Percentiles rank a stretch among this genome's conserved stretches.
Conservation (phyloP, 2,113 vertebrate genomes). For the Esox niger region DNA sequence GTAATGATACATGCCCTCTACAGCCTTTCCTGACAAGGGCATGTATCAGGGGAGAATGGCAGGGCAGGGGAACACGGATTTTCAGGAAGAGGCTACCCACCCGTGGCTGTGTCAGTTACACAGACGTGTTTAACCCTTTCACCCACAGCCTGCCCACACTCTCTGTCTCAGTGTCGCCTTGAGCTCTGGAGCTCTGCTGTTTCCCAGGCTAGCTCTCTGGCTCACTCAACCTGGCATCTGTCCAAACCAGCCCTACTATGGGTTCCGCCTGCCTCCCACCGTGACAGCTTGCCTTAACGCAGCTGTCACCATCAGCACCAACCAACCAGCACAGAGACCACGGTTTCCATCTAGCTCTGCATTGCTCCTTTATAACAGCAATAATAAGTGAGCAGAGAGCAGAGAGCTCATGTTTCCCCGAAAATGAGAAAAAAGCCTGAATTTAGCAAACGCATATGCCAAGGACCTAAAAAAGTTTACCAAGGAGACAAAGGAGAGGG, state of each 20-base stretch:
- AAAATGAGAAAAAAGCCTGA: no score
- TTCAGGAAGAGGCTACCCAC: slow-evolving; percentile 12
- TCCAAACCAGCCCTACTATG: slow-evolving; percentile 20
- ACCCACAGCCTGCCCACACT: slow-evolving; percentile 8
- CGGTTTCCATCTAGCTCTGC: neutral
- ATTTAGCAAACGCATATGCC: no score
- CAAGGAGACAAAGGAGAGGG: slow-evolving; percentile 25
- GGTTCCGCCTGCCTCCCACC: slow-evolving; percentile 30
- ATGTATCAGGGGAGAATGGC: slow-evolving; percentile 13
- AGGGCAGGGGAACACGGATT: neutral
- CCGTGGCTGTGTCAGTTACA: neutral
- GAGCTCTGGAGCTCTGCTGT: slow-evolving; percentile 49
- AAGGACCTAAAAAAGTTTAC: no score
- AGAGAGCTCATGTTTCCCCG: no score
- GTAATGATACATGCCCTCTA: slow-evolving; percentile 24
- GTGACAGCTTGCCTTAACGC: slow-evolving; percentile 51
- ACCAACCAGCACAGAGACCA: no score
- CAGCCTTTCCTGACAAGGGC: slow-evolving; percentile 13
- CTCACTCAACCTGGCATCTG: slow-evolving; percentile 48
- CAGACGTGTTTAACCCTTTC: neutral
- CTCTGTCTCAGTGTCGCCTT: slow-evolving; percentile 37
- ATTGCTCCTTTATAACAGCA: slow-evolving; percentile 39
- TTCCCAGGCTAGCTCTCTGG: slow-evolving; percentile 36
- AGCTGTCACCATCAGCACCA: slow-evolving; percentile 40
- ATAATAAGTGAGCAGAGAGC: slow-evolving; percentile 27